A percentile compares a stretch with the other conserved stretches of the same genome.
phyloP scores from a whole-genome alignment of 64 coral and sea anemone species.

The Stichodactyla helianthus region DNA sequence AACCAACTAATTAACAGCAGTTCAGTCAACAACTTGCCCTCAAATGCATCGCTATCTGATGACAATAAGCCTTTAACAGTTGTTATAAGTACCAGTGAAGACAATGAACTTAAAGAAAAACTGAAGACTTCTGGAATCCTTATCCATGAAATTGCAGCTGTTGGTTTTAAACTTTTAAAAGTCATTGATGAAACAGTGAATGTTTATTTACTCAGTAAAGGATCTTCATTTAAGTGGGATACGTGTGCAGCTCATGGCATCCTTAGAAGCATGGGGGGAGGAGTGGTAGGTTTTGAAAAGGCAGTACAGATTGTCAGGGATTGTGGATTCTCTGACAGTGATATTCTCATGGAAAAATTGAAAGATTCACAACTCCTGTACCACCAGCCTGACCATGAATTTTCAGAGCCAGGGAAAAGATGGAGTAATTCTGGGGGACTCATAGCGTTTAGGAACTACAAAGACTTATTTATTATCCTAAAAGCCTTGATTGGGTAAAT shows the following conservation, averaged over 20 bases:
- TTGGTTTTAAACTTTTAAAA: constrained; percentile 70
- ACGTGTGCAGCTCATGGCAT: constrained; percentile 86
- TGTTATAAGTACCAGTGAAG: constrained; percentile 70
- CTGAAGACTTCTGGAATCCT: constrained; percentile 36
- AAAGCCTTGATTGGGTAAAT: constrained; percentile 8
- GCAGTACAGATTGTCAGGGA: constrained; percentile 5
- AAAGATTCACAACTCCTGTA: constrained; percentile 48
- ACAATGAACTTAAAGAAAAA: constrained; percentile 36
- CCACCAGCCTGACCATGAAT: constrained; percentile 45
- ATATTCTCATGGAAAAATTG: constrained; percentile 17
- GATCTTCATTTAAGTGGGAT: constrained; percentile 85
- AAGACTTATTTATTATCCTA: constrained; percentile 27
- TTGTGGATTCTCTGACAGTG: background rate
- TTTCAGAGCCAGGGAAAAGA: constrained; percentile 32
- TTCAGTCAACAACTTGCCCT: background rate
- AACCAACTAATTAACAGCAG: background rate
- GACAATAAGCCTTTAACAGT: constrained; percentile 16
- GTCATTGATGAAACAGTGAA: constrained; percentile 69
- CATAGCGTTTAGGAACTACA: constrained; percentile 55
- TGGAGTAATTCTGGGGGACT: constrained; percentile 71
- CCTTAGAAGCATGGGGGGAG: constrained; percentile 62
- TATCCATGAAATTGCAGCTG: constrained; percentile 58
- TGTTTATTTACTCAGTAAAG: constrained; percentile 71
- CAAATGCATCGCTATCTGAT: background rate
- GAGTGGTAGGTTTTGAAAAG: constrained; percentile 29